phyloP scores from a whole-genome alignment of 2,113 vertebrate genomes.

The Gambusia holbrooki region DNA sequence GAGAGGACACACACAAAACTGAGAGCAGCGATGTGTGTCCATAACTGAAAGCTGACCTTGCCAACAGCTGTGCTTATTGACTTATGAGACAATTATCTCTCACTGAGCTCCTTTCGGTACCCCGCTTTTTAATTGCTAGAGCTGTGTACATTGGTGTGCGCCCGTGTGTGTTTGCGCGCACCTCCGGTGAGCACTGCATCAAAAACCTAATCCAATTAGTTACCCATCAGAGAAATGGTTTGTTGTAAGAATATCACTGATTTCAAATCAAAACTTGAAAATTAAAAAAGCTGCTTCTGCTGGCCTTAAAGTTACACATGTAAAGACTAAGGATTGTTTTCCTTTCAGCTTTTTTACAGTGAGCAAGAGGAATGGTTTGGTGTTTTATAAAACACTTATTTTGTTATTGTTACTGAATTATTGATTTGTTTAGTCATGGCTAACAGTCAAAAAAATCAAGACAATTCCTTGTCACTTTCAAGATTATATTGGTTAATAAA shows the following conservation, averaged over 20 bases:
- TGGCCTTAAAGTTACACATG: not conserved
- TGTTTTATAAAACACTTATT: too few species aligned
- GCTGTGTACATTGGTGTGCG: constrained; percentile 36
- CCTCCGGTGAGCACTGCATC: constrained; percentile 34
- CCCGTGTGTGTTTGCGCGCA: not conserved
- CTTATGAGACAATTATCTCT: constrained; percentile 81
- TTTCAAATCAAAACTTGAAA: not conserved
- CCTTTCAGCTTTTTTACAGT: not conserved
- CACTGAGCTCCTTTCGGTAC: constrained; percentile 58
- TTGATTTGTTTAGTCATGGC: too few species aligned
- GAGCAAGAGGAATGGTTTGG: too few species aligned
- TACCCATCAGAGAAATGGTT: constrained; percentile 34
- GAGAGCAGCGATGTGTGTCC: constrained; percentile 40
- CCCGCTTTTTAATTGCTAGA: constrained; percentile 59
- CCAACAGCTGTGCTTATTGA: constrained; percentile 79
- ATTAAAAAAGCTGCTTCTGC: not conserved
- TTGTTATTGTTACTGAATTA: too few species aligned
- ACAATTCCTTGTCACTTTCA: too few species aligned
- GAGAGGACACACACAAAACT: constrained; percentile 42
- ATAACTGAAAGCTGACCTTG: constrained; percentile 80
- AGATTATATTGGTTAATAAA: too few species aligned
- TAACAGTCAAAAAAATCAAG: too few species aligned
- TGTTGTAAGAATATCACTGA: not conserved
- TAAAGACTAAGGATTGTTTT: not conserved
- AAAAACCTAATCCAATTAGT: constrained; percentile 48